A percentile compares a stretch with the other conserved stretches of the same genome.
Conservation (phyloP, 2,113 vertebrate genomes). For the Campylomormyrus tamandua region DNA sequence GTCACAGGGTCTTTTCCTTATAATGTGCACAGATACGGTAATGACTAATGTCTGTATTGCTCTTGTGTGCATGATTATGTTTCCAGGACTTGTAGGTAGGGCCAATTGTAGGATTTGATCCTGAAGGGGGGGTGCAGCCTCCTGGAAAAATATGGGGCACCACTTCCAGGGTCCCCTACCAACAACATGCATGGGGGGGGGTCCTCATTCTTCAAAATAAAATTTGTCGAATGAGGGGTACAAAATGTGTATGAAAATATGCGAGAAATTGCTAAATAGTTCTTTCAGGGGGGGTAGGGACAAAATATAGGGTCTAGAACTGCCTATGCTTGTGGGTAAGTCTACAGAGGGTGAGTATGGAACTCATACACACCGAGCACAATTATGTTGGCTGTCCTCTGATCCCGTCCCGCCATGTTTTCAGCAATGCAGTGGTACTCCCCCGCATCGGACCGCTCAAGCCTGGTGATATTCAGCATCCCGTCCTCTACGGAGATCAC, state of each 20-base stretch:
- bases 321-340: not conserved
- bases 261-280: not conserved
- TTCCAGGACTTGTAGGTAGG: not conserved
- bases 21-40: not conserved
- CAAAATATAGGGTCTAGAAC: not conserved
- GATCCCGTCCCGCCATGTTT: conserved; percentile 53
- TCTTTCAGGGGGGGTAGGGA: not conserved
- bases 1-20: not conserved
- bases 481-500: conserved; percentile 39
- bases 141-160: not conserved
- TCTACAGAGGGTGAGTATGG: not conserved
- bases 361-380: conserved; percentile 40
- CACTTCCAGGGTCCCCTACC: not conserved
- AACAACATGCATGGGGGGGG: too few species aligned
- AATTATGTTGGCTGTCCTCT: conserved; percentile 39
- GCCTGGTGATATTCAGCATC: conserved; percentile 47
- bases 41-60: not conserved
- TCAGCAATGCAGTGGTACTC: conserved; percentile 58
- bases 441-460: conserved; percentile 50
- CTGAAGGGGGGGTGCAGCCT: not conserved
- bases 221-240: not conserved
- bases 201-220: not conserved
- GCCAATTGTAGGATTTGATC: not conserved
- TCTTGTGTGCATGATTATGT: not conserved
- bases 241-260: not conserved